These are phyloP conservation scores for Neogobius melanostomus DNA, from an alignment of 2,113 vertebrate species.

Conservation along the genomic window DNA sequence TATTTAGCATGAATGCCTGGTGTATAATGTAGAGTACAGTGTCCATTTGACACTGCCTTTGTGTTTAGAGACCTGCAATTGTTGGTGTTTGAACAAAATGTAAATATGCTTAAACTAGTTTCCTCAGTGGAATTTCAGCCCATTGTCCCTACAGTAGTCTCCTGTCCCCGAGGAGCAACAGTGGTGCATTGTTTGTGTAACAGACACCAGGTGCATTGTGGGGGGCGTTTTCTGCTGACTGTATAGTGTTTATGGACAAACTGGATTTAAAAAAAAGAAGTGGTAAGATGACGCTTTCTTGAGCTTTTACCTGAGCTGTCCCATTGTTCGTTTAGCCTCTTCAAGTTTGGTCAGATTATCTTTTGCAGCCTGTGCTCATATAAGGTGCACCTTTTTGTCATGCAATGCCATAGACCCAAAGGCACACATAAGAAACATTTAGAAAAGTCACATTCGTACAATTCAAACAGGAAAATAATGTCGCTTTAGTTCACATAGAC, in stretches of 20 bases:
- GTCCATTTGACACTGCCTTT: not conserved
- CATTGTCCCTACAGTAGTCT: conserved; percentile 11
- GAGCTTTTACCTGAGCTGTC: conserved; percentile 22
- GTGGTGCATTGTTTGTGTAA: conserved; percentile 40
- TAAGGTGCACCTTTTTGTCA: conserved; percentile 18
- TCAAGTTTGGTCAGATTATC: conserved; percentile 10
- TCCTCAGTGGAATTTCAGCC: conserved; percentile 21
- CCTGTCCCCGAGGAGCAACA: conserved; percentile 24
- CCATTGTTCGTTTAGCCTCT: conserved; percentile 10
- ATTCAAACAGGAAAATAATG: not conserved
- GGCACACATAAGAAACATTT: conserved; percentile 13
- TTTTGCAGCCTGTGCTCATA: not conserved
- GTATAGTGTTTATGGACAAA: conserved; percentile 6
- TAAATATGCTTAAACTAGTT: conserved; percentile 18
- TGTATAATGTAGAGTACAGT: not conserved
- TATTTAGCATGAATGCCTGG: not conserved
- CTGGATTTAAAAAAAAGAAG: conserved; percentile 14
- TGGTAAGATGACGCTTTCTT: conserved; percentile 12
- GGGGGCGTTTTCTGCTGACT: conserved; percentile 11
- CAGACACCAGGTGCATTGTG: conserved; percentile 21
- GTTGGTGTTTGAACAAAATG: conserved; percentile 1
- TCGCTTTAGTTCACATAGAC: not conserved
- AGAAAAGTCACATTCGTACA: not conserved
- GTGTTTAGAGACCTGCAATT: not conserved
- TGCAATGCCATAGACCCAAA: conserved; percentile 2